Evolutionary conservation across 2,113 vertebrate species (phyloP), one percentile per base, ranked within the genome.

Genomic region (Gadus macrocephalus): DNA sequence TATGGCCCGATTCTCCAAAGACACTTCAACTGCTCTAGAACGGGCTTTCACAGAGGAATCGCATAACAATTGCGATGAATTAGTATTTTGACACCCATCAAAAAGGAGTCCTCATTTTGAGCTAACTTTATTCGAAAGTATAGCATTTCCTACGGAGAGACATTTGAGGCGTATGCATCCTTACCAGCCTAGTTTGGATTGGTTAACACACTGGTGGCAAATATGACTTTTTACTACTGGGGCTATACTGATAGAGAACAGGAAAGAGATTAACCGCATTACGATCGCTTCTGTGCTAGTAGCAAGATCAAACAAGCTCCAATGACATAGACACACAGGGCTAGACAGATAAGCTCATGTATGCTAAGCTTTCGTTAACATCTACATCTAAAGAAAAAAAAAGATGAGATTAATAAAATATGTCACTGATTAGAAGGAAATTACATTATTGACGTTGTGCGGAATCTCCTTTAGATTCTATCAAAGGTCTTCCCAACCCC

Each of bases 221-320:
- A 14, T 58, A 16, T n/a, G n/a, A 58, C 9, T 16, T 74, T 70
- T 74, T 69, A 66, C 82, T 89, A 91, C 92, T 85, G 88, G 91
- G 89, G 71, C 78, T 76, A 80, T 76, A 81, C 76, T 76, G 88
- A 92, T 89, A 88, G 88, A 79, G 78, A 75, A 55, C 17, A 72
- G 42, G 68, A 61, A 61, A 31, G 61, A 83, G 87, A 90, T 49
- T 49, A 91, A 88, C 6, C 77, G 86, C 91, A 92, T 92, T 89
- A 78, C 31, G 60, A 31, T 62, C 35, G 83, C 92, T 91, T 89
- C 91, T 80, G 89, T 79, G 74, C 59, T 66, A 82, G 78, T 67
- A 77, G 68, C 58, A 63, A 83, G 71, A 78, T 80, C 77, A 86
- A 88, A 88, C 78, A 71, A 71, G 78, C 59, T 75, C 65, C 55